These are phyloP conservation scores for Corvus moneduloides DNA, from an alignment of 2,113 vertebrate genomes.

Conservation along the genomic window DNA sequence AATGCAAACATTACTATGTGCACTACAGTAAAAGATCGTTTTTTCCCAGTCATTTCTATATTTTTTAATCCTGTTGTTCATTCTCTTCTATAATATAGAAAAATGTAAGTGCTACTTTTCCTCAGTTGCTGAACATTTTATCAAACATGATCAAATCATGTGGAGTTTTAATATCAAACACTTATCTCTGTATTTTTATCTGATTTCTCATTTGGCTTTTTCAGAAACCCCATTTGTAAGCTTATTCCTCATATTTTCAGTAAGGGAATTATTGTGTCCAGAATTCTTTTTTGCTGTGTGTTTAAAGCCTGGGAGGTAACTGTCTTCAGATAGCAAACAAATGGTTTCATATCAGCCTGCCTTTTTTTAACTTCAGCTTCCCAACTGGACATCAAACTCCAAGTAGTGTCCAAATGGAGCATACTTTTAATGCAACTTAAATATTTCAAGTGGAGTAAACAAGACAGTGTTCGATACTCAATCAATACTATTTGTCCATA, in stretches of 20 bases:
- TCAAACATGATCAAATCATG: not conserved
- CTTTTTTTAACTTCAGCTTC: not conserved
- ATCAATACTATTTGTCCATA: not conserved
- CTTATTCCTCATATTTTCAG: not conserved
- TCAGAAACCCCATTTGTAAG: not conserved
- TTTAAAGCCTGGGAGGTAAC: not conserved
- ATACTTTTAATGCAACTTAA: not conserved
- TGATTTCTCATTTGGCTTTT: not conserved
- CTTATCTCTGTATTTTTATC: not conserved
- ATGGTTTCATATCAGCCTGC: not conserved
- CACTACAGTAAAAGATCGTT: not conserved
- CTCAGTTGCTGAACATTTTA: not conserved
- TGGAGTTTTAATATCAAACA: not conserved
- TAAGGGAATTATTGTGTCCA: not conserved
- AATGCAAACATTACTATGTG: not conserved
- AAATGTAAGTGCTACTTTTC: not conserved
- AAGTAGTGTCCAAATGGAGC: not conserved
- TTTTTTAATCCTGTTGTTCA: not conserved
- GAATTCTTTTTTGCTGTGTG: not conserved
- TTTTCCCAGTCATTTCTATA: not conserved
- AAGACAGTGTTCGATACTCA: rapidly evolving
- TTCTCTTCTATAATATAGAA: not conserved
- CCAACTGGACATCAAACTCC: not conserved
- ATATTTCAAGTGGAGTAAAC: not conserved
- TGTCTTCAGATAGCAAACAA: not conserved